These are phyloP conservation scores for Masnerella sp. DNA, from an alignment of 2,888 invertebrate species.

Conservation along the genomic window DNA sequence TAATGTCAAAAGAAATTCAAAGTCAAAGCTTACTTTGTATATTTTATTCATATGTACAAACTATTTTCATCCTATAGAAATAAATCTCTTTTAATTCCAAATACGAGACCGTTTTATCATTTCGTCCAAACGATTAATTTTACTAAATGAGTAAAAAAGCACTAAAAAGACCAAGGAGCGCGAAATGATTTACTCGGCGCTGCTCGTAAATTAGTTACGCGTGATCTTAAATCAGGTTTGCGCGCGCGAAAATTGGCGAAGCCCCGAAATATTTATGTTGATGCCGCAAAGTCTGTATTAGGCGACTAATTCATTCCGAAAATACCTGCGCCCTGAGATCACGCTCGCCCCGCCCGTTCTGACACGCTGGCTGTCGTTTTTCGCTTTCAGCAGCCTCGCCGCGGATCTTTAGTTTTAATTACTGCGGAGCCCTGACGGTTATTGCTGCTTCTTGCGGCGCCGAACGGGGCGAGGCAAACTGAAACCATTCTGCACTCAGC, in stretches of 20 bases:
- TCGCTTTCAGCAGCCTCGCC: conserved; percentile 65
- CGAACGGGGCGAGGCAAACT: conserved; percentile 58
- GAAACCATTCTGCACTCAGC: conserved; percentile 48
- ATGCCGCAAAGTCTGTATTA: conserved; percentile 31
- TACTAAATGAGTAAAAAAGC: no score
- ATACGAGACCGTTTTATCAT: no score
- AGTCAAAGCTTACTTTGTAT: no score
- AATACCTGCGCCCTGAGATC: conserved; percentile 31
- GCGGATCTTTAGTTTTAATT: conserved; percentile 76
- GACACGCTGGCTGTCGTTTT: conserved; percentile 70
- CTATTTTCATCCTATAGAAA: no score
- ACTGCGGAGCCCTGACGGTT: conserved; percentile 75
- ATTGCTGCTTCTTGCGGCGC: conserved; percentile 74
- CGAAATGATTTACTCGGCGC: neutral
- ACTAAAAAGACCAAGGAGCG: no score
- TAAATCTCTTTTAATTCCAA: no score
- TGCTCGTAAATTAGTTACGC: no score
- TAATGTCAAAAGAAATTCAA: no score
- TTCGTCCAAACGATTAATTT: no score
- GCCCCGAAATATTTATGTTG: conserved; percentile 40
- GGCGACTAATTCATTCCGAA: conserved; percentile 48
- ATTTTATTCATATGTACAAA: no score
- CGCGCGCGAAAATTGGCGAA: conserved; percentile 15
- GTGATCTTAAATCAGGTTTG: no score
- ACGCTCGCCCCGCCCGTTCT: conserved; percentile 53